These are phyloP conservation scores for Caretta caretta DNA, from an alignment of 2,113 vertebrate genomes.

Conservation along the genomic window DNA sequence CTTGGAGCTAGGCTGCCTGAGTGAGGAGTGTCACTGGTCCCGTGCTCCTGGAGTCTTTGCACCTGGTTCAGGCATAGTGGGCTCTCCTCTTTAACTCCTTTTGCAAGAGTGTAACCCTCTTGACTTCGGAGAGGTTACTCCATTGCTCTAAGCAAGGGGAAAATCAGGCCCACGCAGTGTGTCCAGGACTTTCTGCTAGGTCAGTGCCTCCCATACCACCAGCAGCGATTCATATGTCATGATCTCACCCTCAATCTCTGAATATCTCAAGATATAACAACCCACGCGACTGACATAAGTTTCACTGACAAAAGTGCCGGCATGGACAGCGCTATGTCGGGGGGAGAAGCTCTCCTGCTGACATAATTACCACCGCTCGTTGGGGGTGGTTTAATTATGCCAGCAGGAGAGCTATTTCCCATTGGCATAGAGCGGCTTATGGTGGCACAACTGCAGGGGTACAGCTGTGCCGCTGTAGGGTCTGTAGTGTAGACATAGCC, in stretches of 20 bases:
- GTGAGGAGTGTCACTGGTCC: background rate
- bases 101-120: background rate
- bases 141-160: background rate
- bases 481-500: no score
- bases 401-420: no score
- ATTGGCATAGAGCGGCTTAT: no score
- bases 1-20: background rate
- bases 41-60: accelerated
- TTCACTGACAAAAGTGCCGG: no score
- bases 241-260: background rate
- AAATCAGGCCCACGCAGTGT: background rate
- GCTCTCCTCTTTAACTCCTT: accelerated
- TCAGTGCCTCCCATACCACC: background rate
- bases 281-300: no score
- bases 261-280: background rate
- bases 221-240: background rate
- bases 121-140: background rate
- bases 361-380: no score
- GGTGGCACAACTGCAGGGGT: no score
- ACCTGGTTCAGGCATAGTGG: accelerated
- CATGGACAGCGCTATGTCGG: no score
- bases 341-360: no score
- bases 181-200: background rate
- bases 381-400: no score
- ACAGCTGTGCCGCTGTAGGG: no score